Evolutionary conservation across 2,113 vertebrate species (phyloP).

Genomic region (Addax nasomaculatus): DNA sequence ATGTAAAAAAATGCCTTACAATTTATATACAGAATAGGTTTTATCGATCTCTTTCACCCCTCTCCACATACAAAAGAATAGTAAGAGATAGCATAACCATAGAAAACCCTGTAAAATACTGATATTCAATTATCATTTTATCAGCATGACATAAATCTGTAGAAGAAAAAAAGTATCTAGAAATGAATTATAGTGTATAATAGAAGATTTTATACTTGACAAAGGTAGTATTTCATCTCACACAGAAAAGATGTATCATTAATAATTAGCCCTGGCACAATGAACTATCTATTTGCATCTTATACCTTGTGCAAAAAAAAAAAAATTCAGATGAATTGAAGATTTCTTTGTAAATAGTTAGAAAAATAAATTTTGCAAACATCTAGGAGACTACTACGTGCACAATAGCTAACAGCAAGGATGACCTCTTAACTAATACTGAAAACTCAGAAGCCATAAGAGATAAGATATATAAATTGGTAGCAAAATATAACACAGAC

Average conservation of each 20-base stretch:
- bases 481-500: constrained; percentile 23
- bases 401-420: neutral
- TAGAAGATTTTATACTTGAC: neutral
- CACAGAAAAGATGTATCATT: neutral
- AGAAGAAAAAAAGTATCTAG: neutral
- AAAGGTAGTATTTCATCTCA: neutral
- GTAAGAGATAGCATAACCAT: neutral
- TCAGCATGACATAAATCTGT: neutral
- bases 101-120: neutral
- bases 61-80: neutral
- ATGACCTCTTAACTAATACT: neutral
- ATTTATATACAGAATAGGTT: neutral
- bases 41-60: neutral
- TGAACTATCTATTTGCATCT: neutral
- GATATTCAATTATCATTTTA: neutral
- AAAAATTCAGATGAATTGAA: neutral
- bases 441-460: constrained; percentile 2
- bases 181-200: neutral
- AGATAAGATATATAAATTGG: neutral
- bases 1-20: neutral
- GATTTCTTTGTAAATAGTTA: neutral
- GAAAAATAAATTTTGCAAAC: neutral
- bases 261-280: neutral
- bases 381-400: neutral
- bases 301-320: neutral